Evolutionary conservation across 2,113 vertebrate genomes (phyloP).

Genomic region (Clarias batrachus): DNA sequence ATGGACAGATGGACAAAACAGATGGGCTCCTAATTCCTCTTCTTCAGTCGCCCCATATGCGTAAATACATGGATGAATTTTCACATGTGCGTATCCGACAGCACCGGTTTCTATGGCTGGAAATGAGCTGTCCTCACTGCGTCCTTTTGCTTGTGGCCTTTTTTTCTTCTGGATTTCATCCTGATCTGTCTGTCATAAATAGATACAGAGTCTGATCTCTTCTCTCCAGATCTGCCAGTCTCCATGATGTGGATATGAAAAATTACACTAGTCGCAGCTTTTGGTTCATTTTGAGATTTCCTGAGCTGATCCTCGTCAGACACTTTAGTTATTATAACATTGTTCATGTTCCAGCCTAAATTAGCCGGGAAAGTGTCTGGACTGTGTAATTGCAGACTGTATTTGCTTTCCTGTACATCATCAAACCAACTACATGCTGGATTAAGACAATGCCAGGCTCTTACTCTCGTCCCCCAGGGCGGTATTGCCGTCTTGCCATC

Average conservation of each 20-base stretch:
- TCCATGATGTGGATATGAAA: not conserved
- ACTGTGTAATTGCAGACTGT: conserved; percentile 14
- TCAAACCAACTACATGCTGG: conserved; percentile 1
- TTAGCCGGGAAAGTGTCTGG: not conserved
- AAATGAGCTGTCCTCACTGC: conserved; percentile 27
- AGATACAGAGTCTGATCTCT: not conserved
- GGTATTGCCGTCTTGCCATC: not conserved
- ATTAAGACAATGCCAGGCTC: conserved; percentile 8
- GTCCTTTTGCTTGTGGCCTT: conserved; percentile 39
- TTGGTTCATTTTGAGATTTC: not conserved
- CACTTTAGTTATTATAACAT: not conserved
- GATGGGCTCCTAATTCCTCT: conserved; percentile 52
- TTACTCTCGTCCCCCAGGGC: conserved; percentile 32
- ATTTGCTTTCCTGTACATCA: conserved; percentile 8
- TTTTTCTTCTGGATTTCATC: conserved; percentile 33
- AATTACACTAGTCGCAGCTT: not conserved
- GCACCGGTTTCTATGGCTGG: conserved; percentile 39
- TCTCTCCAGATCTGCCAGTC: not conserved
- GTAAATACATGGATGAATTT: conserved; percentile 40
- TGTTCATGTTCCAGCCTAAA: not conserved
- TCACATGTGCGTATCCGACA: conserved; percentile 42
- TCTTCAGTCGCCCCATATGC: conserved; percentile 27
- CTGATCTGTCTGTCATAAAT: conserved; percentile 2
- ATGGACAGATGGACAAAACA: conserved; percentile 61
- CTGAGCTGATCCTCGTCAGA: conserved; percentile 16